A percentile compares a stretch with the other conserved stretches of the same genome.
phyloP scores from a whole-genome alignment of 2,113 vertebrate species.

The Camelus dromedarius region DNA sequence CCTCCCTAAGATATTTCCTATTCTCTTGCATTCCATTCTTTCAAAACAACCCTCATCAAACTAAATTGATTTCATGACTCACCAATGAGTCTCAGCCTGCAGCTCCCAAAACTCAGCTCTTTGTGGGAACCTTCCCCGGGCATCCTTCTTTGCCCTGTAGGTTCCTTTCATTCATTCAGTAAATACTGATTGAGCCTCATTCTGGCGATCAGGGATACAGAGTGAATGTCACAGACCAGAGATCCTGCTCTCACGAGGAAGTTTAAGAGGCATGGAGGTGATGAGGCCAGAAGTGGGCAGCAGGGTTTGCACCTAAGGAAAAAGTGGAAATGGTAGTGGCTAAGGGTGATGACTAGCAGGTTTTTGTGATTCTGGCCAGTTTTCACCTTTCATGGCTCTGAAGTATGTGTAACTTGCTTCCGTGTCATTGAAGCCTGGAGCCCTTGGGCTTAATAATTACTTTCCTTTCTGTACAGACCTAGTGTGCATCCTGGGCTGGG shows the following conservation, averaged over 20 bases:
- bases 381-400: background rate
- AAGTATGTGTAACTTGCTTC: background rate
- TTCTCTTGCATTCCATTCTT: background rate
- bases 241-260: background rate
- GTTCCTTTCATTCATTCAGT: constrained; percentile 13
- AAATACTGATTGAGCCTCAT: background rate
- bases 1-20: background rate
- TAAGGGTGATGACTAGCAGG: background rate
- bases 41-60: background rate
- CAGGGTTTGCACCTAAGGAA: background rate
- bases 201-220: background rate
- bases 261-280: background rate
- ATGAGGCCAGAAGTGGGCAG: background rate
- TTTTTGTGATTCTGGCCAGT: background rate
- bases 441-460: background rate
- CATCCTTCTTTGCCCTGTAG: background rate
- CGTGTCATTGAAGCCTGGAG: background rate
- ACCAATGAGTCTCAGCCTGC: background rate
- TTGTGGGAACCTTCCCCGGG: background rate
- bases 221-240: background rate
- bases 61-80: background rate
- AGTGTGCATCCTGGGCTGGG: background rate
- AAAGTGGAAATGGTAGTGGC: background rate
- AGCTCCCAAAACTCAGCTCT: background rate
- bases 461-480: background rate